Conservation (phyloP, 2,113 vertebrate genomes). For the Hiodon alosoides region DNA sequence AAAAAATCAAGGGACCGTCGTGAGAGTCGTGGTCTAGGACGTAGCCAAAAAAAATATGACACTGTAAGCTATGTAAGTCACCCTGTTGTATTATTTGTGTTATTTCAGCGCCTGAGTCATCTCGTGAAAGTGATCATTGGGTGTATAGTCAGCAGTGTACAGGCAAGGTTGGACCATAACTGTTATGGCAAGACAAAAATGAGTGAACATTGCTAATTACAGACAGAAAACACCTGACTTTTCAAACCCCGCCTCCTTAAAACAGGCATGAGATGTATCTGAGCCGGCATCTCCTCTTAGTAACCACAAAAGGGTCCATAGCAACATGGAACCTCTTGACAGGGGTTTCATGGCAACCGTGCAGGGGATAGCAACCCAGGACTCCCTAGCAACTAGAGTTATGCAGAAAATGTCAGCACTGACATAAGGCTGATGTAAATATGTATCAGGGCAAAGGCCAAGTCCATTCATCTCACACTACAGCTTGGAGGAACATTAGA, state of each 20-base stretch:
- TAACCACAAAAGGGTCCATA: slow-evolving; percentile 12
- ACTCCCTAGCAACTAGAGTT: slow-evolving; percentile 10
- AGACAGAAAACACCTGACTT: slow-evolving; percentile 4
- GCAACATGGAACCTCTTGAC: slow-evolving; percentile 14
- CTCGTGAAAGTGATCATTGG: no score
- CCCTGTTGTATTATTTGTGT: no score
- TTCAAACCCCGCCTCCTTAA: background rate
- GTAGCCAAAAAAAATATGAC: no score
- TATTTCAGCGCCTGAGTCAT: no score
- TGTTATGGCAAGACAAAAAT: no score
- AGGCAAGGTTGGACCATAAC: no score
- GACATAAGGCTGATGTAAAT: background rate
- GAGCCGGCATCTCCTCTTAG: slow-evolving; percentile 9
- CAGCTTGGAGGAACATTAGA: background rate
- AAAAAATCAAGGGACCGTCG: no score
- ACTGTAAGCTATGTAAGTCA: no score
- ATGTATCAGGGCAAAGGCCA: background rate
- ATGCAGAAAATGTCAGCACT: slow-evolving; percentile 3
- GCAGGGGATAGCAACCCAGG: slow-evolving; percentile 1
- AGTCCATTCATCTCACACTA: background rate
- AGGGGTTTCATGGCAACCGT: slow-evolving; percentile 9
- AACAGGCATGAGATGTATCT: background rate
- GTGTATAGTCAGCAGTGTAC: no score
- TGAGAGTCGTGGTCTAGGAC: no score
- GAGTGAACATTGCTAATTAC: background rate